These are phyloP conservation scores for Nibea coibor DNA, from an alignment of 2,113 vertebrate genomes.

Conservation along the genomic window DNA sequence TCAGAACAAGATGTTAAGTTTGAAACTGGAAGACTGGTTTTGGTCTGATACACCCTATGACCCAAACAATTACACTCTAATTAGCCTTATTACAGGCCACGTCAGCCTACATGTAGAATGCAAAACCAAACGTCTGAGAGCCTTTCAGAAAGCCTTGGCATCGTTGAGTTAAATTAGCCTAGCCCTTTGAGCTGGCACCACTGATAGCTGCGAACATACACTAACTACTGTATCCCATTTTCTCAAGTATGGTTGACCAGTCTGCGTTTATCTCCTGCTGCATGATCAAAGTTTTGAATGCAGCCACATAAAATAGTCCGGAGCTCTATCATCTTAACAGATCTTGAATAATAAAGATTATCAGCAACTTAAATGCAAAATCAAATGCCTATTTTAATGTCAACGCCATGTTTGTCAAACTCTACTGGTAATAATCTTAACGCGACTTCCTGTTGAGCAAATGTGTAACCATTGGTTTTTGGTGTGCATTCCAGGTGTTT, in stretches of 20 bases:
- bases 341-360: background rate
- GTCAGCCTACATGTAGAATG: background rate
- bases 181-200: background rate
- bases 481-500: constrained; percentile 88
- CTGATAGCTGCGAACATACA: no score
- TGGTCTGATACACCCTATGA: background rate
- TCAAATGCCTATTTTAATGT: background rate
- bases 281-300: background rate
- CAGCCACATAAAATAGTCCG: background rate
- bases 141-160: background rate
- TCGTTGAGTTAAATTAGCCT: background rate
- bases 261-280: background rate
- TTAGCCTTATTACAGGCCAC: background rate
- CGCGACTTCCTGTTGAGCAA: background rate
- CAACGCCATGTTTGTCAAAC: background rate
- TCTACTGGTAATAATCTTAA: background rate
- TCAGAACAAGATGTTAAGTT: background rate
- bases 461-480: background rate
- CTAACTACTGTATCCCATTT: no score
- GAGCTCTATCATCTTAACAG: background rate
- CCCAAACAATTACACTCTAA: background rate
- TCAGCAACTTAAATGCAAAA: background rate
- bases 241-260: background rate
- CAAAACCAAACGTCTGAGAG: background rate
- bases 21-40: background rate